Conservation (phyloP, 1,140 invertebrate species). For the Phthorimaea operculella region DNA sequence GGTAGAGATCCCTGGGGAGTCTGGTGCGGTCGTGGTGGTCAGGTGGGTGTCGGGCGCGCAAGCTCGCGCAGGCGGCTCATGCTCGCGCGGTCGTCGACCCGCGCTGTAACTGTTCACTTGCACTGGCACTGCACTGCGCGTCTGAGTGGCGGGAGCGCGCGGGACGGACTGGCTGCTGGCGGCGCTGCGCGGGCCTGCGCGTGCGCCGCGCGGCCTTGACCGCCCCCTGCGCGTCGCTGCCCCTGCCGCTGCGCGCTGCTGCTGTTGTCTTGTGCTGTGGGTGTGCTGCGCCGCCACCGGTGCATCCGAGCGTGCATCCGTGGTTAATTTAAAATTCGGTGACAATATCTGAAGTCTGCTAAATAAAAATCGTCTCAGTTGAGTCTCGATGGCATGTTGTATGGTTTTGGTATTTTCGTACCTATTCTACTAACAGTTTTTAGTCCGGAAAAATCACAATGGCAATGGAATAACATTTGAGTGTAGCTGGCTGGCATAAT, state of each 20-base stretch:
- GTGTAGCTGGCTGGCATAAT: no score
- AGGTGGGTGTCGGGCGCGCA: constrained; percentile 24
- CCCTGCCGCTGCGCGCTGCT: constrained; percentile 13
- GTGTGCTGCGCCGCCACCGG: constrained; percentile 12
- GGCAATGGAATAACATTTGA: no score
- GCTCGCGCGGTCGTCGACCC: constrained; percentile 55
- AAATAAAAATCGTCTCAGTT: no score
- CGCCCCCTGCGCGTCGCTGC: constrained; percentile 23
- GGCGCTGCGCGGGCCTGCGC: constrained; percentile 22
- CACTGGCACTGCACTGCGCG: constrained; percentile 30
- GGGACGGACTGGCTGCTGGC: constrained; percentile 28
- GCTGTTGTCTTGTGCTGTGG: no score
- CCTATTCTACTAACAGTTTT: no score
- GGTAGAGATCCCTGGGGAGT: not conserved
- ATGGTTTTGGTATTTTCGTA: no score
- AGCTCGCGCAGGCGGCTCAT: constrained; percentile 34
- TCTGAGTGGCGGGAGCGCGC: constrained; percentile 15
- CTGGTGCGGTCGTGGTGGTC: constrained; percentile 20
- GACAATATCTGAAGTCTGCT: no score
- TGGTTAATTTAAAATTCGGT: no score
- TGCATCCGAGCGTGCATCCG: constrained; percentile 23
- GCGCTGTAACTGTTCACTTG: constrained; percentile 42
- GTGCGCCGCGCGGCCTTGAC: constrained; percentile 52
- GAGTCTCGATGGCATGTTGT: no score
- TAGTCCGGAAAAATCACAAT: no score